phyloP scores from a whole-genome alignment of 2,888 invertebrate genomes.

The Mythimna ferrago region DNA sequence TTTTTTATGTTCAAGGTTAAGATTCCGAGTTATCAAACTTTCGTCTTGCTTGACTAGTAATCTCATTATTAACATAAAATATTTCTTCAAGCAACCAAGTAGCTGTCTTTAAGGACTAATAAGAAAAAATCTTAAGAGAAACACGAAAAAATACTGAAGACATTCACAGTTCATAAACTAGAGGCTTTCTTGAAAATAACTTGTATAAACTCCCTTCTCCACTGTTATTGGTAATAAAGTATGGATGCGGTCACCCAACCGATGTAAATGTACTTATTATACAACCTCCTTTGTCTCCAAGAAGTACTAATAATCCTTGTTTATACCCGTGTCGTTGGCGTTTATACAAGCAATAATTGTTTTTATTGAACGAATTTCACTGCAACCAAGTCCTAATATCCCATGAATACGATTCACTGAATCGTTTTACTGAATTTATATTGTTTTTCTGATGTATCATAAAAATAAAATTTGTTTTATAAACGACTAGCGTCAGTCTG shows the following conservation, averaged over 20 bases:
- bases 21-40: conserved; percentile 7
- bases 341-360: conserved; percentile 79
- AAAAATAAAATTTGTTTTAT: conserved; percentile 46
- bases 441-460: conserved; percentile 55
- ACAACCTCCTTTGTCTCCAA: conserved; percentile 73
- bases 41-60: neutral
- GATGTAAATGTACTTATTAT: conserved; percentile 81
- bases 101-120: neutral
- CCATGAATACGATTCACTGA: conserved; percentile 62
- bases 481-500: neutral
- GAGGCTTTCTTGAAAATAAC: conserved; percentile 75
- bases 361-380: conserved; percentile 78
- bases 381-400: conserved; percentile 67
- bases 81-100: conserved; percentile 1
- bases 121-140: conserved; percentile 14
- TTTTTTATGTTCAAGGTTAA: neutral
- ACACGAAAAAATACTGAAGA: conserved; percentile 47
- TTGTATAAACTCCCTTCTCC: conserved; percentile 78
- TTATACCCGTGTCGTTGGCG: conserved; percentile 75
- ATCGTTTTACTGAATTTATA: conserved; percentile 60
- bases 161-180: conserved; percentile 81
- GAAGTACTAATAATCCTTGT: conserved; percentile 74
- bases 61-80: conserved; percentile 10
- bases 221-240: conserved; percentile 77
- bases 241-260: conserved; percentile 78